These are phyloP conservation scores for Bombus balteatus DNA, from an alignment of 1,140 invertebrate species.

Conservation along the genomic window DNA sequence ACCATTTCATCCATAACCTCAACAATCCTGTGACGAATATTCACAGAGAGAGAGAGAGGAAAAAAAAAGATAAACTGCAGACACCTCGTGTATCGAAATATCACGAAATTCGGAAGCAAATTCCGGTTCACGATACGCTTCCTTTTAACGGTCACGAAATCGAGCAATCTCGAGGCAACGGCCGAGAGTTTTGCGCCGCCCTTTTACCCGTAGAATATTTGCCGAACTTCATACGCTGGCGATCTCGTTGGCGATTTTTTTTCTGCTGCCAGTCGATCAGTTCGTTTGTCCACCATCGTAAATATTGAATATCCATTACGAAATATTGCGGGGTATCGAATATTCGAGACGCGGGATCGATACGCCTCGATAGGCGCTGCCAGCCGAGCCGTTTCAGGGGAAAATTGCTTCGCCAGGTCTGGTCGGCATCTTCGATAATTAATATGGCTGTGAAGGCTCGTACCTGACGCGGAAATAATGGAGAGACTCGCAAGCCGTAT, in stretches of 20 bases:
- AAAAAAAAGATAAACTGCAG: background rate
- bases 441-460: slow-evolving; percentile 45
- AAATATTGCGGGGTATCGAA: slow-evolving; percentile 66
- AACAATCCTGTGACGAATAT: too few species aligned
- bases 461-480: slow-evolving; percentile 37
- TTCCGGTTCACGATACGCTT: too few species aligned
- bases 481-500: background rate
- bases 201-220: background rate
- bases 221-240: background rate
- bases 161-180: background rate
- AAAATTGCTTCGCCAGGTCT: slow-evolving; percentile 48
- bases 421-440: slow-evolving; percentile 66
- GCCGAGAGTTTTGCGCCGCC: background rate
- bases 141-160: background rate
- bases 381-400: slow-evolving; percentile 7
- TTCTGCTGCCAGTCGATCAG: background rate
- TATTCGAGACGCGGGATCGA: slow-evolving; percentile 61
- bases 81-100: background rate
- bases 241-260: slow-evolving; percentile 1
- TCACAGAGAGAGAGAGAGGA: too few species aligned
- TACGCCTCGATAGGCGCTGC: slow-evolving; percentile 27
- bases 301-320: slow-evolving; percentile 69
- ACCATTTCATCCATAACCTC: too few species aligned
- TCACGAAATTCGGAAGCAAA: background rate
- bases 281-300: slow-evolving; percentile 63